These are phyloP conservation scores for Nephrotoma appendiculata DNA, from an alignment of 2,888 invertebrate genomes.

Conservation along the genomic window DNA sequence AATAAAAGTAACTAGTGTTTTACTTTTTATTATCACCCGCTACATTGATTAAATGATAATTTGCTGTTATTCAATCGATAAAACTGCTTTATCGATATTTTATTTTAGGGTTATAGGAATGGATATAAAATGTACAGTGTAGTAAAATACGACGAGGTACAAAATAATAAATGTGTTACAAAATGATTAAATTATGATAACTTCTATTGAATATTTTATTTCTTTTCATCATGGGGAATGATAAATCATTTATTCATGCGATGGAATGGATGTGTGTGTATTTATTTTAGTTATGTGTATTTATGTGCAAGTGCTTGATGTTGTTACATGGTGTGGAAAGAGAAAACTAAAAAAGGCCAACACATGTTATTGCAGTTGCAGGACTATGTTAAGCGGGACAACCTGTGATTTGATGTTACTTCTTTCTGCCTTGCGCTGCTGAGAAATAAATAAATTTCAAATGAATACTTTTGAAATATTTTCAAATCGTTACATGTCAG, in stretches of 20 bases:
- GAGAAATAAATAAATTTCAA: no score
- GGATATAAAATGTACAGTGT: not conserved
- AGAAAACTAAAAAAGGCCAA: no score
- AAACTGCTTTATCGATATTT: not conserved
- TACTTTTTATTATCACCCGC: not conserved
- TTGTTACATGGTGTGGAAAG: not conserved
- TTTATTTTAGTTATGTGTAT: not conserved
- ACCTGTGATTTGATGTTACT: no score
- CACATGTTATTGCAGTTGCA: no score
- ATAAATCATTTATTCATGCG: not conserved
- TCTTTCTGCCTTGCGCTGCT: no score
- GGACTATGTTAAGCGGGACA: no score
- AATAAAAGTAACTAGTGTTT: not conserved
- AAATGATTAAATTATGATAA: not conserved
- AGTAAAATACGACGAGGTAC: not conserved
- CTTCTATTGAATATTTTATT: not conserved
- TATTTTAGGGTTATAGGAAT: not conserved
- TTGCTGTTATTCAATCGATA: not conserved
- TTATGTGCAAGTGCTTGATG: not conserved
- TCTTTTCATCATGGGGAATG: not conserved
- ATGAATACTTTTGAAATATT: no score
- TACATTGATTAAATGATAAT: not conserved
- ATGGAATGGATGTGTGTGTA: not conserved
- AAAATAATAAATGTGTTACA: not conserved
- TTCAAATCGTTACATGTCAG: no score